Conservation (phyloP, 2,113 vertebrate genomes). For the Puntigrus tetrazona region DNA sequence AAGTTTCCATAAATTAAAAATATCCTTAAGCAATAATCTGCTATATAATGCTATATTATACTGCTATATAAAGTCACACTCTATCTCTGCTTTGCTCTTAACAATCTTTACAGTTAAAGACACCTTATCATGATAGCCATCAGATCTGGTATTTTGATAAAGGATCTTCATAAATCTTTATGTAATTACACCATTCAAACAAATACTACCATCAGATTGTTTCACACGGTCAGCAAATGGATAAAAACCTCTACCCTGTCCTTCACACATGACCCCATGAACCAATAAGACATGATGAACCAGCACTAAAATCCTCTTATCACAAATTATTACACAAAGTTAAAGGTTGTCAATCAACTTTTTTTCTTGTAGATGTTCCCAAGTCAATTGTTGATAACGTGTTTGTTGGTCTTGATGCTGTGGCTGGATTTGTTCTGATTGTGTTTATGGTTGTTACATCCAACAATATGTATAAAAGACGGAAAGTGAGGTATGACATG, state of each 20-base stretch:
- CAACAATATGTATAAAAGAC: slow-evolving; percentile 46
- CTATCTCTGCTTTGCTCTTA: background rate
- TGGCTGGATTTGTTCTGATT: slow-evolving; percentile 54
- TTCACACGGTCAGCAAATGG: background rate
- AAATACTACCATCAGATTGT: background rate
- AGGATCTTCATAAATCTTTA: background rate
- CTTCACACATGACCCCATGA: background rate
- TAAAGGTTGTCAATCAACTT: background rate
- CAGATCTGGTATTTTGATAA: background rate
- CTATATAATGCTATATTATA: background rate
- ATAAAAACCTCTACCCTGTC: background rate
- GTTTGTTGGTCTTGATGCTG: slow-evolving; percentile 49
- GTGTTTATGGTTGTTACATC: slow-evolving; percentile 46
- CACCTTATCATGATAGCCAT: background rate
- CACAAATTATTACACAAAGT: background rate
- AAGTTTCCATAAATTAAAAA: too few relatives aligned
- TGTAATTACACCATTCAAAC: background rate
- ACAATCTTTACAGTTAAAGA: background rate
- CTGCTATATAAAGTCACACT: background rate
- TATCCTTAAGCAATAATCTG: background rate
- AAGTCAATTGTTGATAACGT: slow-evolving; percentile 5
- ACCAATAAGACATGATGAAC: background rate
- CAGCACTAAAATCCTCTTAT: background rate
- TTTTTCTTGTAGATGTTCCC: background rate
- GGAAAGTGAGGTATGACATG: slow-evolving; percentile 32